Evolutionary conservation across 2,797 vertebrate species (phyloP), one percentile per base, ranked within the genome.

Genomic region (Dallia pectoralis): DNA sequence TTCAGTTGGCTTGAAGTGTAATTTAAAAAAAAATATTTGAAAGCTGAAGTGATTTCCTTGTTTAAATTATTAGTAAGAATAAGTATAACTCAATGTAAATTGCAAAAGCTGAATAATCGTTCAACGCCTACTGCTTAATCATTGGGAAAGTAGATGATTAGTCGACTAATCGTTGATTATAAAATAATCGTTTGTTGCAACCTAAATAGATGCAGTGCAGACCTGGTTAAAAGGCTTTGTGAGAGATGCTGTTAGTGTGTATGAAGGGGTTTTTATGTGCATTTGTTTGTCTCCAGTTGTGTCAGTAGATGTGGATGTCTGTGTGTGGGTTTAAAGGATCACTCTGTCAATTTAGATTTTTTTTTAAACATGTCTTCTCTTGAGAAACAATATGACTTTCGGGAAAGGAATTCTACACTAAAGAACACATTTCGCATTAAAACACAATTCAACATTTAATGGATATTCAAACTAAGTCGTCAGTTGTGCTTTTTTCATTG

Each of bases 301-400:
- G 62, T 67, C 48, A 32, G 27, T 64, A 19, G 68, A 67, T 44
- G 61, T 64, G 73, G 12, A 61, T 56, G 27, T 30, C 51, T 53
- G 53, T 40, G 66, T 75, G 68, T 59, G 61, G 18, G 61, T 66
- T n/a, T 65, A 51, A 61, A 53, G 22, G 32, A 69, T 29, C 14
- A 16, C 25, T 18, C 22, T 18, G 12, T 40, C 56, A 36, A 63
- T 29, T n/a, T n/a, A n/a, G 12, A 29, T 27, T 29, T 4, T 2
- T 6, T 30, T 27, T 29, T 27, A 2, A 30, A 30, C 25, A 29
- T 32, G 56, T 36, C 70, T 6, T 44, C 36, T 5, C 59, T 63
- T 63, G 40, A 40, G 11, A 7, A 4, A 14, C 18, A 1, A 12
- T 63, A 6, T 62, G 25, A 62, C 14, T 62, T 62, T 62, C 12